Evolutionary conservation across 2,797 vertebrate species (phyloP).

Genomic region (Phalanger gymnotis): DNA sequence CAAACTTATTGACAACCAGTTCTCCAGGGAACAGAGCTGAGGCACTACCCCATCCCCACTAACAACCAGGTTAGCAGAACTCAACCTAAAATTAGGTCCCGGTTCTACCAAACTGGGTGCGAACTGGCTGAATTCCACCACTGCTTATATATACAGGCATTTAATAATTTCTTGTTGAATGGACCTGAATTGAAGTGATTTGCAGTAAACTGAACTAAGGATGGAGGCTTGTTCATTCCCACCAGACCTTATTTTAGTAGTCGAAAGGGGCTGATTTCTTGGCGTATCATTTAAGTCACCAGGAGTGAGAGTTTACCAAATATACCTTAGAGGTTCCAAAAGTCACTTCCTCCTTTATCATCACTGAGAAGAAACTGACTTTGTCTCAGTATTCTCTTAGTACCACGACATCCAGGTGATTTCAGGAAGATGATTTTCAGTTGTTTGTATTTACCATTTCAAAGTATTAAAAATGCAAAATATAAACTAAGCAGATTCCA

Average conservation of each 20-base stretch:
- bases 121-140: too few relatives aligned
- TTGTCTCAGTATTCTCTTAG: constrained; percentile 32
- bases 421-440: background rate
- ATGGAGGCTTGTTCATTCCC: background rate
- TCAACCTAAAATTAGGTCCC: too few relatives aligned
- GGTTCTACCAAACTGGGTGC: too few relatives aligned
- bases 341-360: background rate
- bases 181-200: background rate
- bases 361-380: background rate
- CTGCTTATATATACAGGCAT: background rate
- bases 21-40: too few relatives aligned
- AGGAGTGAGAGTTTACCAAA: constrained; percentile 23
- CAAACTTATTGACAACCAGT: too few relatives aligned
- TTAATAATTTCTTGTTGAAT: background rate
- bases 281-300: constrained; percentile 19
- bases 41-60: too few relatives aligned
- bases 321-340: constrained; percentile 23
- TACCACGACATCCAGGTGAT: background rate
- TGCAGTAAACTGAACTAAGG: background rate
- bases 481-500: background rate
- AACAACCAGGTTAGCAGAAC: too few relatives aligned
- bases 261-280: background rate
- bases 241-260: constrained; percentile 12
- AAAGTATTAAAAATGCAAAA: constrained; percentile 24
- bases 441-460: constrained; percentile 25